phyloP scores from a whole-genome alignment of 2,797 vertebrate species.

The Forpus xanthops region DNA sequence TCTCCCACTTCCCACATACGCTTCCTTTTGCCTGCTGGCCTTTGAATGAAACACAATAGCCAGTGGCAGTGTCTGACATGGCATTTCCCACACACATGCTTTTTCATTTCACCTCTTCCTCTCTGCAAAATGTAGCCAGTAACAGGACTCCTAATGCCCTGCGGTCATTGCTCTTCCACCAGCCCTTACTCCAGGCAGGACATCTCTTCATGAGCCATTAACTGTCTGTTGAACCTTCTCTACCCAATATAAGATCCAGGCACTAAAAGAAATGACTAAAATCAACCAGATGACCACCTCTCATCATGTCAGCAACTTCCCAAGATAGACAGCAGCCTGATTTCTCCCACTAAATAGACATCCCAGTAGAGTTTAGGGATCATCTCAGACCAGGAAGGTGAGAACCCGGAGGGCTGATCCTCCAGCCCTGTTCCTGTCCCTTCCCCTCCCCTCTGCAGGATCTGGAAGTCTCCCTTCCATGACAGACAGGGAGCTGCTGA shows the following conservation, averaged over 20 bases:
- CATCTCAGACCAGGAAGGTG: not conserved
- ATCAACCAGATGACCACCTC: not conserved
- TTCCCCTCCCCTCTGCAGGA: not conserved
- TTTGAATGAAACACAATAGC: not conserved
- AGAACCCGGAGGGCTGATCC: not conserved
- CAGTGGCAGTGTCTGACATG: not conserved
- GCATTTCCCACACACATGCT: not conserved
- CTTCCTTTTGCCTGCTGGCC: not conserved
- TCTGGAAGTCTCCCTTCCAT: not conserved
- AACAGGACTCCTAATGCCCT: not conserved
- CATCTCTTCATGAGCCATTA: not conserved
- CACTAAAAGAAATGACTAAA: not conserved
- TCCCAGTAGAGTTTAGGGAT: not conserved
- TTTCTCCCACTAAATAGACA: not conserved
- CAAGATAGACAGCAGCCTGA: not conserved
- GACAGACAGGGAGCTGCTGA: not conserved
- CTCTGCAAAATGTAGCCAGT: not conserved
- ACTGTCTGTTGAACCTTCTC: not conserved
- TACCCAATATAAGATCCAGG: not conserved
- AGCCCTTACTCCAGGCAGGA: not conserved
- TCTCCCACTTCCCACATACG: not conserved
- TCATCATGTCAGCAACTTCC: rapidly evolving
- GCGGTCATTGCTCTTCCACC: not conserved
- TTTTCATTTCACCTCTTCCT: not conserved
- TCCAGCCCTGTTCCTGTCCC: not conserved